A percentile compares a stretch with the other conserved stretches of the same genome.
Conservation (phyloP, 2,113 vertebrate genomes). For the Limnothrissa miodon region DNA sequence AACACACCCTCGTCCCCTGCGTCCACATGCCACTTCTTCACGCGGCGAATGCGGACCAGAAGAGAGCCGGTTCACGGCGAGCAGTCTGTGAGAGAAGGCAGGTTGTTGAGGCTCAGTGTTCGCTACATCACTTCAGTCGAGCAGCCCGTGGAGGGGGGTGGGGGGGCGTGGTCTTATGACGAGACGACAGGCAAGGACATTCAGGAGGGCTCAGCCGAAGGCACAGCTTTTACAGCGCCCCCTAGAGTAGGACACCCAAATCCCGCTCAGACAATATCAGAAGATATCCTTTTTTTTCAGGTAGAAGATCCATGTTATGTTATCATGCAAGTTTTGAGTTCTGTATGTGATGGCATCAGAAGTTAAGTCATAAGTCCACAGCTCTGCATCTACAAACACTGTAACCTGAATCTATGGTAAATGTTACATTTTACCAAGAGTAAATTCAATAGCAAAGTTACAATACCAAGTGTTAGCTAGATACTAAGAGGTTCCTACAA, state of each 20-base stretch:
- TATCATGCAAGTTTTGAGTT: neutral
- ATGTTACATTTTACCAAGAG: conserved; percentile 11
- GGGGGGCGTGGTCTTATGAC: neutral
- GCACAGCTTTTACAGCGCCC: neutral
- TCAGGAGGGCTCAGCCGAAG: conserved; percentile 21
- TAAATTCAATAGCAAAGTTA: conserved; percentile 10
- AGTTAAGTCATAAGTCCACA: conserved; percentile 1
- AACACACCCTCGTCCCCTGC: neutral
- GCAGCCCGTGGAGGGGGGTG: neutral
- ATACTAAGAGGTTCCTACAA: conserved; percentile 17
- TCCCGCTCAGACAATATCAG: neutral
- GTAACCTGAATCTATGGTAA: conserved; percentile 16
- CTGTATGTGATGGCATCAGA: conserved; percentile 8
- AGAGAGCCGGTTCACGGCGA: neutral
- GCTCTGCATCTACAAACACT: conserved; percentile 17
- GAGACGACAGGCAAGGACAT: conserved; percentile 25
- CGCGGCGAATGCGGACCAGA: neutral
- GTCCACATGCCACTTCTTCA: neutral
- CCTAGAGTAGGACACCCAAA: neutral
- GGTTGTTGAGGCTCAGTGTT: conserved; percentile 6
- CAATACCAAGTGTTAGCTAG: conserved; percentile 12
- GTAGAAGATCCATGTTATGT: neutral
- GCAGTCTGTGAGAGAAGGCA: neutral
- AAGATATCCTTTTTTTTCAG: neutral
- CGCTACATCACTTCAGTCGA: neutral